These are phyloP conservation scores for Polyergus mexicanus DNA, from an alignment of 1,140 invertebrate genomes.

Conservation along the genomic window DNA sequence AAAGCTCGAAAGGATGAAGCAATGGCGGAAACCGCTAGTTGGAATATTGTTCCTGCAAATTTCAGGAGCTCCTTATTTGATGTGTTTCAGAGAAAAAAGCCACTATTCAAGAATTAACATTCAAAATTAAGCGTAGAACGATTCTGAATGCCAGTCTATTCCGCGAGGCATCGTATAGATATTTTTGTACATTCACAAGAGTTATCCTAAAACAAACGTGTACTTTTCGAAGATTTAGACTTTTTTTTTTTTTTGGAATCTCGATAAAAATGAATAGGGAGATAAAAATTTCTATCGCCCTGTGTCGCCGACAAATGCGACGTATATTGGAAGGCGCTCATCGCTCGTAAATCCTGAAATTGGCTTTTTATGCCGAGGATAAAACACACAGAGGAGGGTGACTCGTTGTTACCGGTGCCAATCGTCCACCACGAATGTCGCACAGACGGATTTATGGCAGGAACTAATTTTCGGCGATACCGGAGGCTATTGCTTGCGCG, in stretches of 20 bases:
- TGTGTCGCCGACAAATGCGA: slow-evolving; percentile 18
- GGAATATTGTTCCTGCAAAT: neutral
- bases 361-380: slow-evolving; percentile 17
- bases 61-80: neutral
- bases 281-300: slow-evolving; percentile 36
- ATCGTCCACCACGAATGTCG: slow-evolving; percentile 7
- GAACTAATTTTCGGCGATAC: slow-evolving; percentile 44
- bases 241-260: neutral
- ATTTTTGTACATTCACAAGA: slow-evolving; percentile 7
- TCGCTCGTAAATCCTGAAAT: slow-evolving; percentile 40
- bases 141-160: neutral
- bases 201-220: neutral
- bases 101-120: neutral
- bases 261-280: neutral
- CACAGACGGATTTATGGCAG: slow-evolving; percentile 9
- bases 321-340: slow-evolving; percentile 29
- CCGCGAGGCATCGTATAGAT: neutral
- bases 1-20: neutral
- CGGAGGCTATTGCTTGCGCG: neutral
- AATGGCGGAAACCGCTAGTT: neutral
- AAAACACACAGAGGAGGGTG: neutral
- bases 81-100: slow-evolving; percentile 14
- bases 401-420: neutral
- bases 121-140: neutral
- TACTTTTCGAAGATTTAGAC: slow-evolving; percentile 14